phyloP scores from a whole-genome alignment of 2,797 vertebrate genomes.

The Gadopsis bispinosus region DNA sequence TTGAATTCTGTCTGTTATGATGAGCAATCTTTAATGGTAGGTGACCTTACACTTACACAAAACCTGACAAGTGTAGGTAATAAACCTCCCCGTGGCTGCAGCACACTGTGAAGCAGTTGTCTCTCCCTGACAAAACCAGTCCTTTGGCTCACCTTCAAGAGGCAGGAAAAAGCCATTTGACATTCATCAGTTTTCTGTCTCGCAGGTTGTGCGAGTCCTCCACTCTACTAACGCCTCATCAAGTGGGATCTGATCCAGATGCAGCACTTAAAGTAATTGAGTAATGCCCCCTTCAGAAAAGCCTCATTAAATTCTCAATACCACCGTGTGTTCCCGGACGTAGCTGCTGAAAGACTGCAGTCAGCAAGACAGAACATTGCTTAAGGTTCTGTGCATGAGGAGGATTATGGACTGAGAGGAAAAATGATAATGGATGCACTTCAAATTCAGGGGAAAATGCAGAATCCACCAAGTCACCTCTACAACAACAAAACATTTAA shows the following conservation, averaged over 20 bases:
- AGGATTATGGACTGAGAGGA: constrained; percentile 7
- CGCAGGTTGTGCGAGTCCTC: constrained; percentile 41
- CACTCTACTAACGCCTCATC: constrained; percentile 45
- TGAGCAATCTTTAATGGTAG: not conserved
- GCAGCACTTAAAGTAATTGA: constrained; percentile 80
- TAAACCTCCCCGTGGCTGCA: constrained; percentile 4
- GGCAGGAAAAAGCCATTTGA: constrained; percentile 43
- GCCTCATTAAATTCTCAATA: constrained; percentile 82
- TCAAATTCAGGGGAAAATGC: constrained; percentile 27
- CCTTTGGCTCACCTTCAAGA: constrained; percentile 65
- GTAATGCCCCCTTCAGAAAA: constrained; percentile 70
- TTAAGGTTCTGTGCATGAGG: constrained; percentile 7
- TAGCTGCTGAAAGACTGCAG: constrained; percentile 62
- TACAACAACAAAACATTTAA: not conserved
- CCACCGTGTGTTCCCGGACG: constrained; percentile 61
- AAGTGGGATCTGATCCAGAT: constrained; percentile 65
- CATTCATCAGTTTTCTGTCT: constrained; percentile 54
- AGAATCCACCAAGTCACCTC: constrained; percentile 5
- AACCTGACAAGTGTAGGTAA: constrained; percentile 19
- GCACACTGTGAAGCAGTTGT: constrained; percentile 1
- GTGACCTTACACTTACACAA: constrained; percentile 6
- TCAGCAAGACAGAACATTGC: constrained; percentile 63
- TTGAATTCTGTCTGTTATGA: constrained; percentile 5
- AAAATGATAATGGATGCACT: constrained; percentile 27
- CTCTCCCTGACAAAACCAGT: constrained; percentile 32